phyloP scores from a whole-genome alignment of 2,797 vertebrate species.

The Platalea minor region DNA sequence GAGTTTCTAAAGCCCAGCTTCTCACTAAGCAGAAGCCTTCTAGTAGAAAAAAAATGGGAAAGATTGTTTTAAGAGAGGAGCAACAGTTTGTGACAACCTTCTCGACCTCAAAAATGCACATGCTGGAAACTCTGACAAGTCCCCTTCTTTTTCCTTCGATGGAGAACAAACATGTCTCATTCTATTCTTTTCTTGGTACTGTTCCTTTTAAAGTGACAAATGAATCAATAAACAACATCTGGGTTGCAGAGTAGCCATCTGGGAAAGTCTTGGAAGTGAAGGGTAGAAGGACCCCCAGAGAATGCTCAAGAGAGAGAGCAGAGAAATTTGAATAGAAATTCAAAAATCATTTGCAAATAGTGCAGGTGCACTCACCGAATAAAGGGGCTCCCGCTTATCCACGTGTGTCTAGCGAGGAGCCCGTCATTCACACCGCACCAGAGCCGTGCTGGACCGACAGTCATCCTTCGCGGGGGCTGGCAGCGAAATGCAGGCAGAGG shows the following conservation, averaged over 20 bases:
- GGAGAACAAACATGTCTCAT: neutral
- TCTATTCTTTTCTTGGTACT: neutral
- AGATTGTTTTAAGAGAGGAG: neutral
- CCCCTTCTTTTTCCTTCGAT: neutral
- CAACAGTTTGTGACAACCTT: neutral
- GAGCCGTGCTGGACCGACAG: neutral
- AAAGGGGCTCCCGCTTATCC: neutral
- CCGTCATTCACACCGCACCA: neutral
- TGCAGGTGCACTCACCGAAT: neutral
- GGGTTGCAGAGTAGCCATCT: conserved; percentile 35
- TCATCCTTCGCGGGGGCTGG: neutral
- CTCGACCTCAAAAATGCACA: neutral
- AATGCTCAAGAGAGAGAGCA: neutral
- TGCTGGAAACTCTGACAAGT: neutral
- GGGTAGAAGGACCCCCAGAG: neutral
- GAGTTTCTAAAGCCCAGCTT: neutral
- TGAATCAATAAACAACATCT: conserved; percentile 55
- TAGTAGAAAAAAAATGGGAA: neutral
- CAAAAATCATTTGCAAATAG: too few species aligned
- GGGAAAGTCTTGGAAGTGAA: conserved; percentile 19
- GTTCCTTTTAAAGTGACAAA: conserved; percentile 14
- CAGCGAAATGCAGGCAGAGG: neutral
- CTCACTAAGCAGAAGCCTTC: neutral
- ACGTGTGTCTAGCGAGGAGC: accelerated
- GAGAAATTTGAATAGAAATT: neutral